These are phyloP conservation scores for Gorsachius magnificus DNA, from an alignment of 2,797 vertebrate genomes.

Conservation along the genomic window DNA sequence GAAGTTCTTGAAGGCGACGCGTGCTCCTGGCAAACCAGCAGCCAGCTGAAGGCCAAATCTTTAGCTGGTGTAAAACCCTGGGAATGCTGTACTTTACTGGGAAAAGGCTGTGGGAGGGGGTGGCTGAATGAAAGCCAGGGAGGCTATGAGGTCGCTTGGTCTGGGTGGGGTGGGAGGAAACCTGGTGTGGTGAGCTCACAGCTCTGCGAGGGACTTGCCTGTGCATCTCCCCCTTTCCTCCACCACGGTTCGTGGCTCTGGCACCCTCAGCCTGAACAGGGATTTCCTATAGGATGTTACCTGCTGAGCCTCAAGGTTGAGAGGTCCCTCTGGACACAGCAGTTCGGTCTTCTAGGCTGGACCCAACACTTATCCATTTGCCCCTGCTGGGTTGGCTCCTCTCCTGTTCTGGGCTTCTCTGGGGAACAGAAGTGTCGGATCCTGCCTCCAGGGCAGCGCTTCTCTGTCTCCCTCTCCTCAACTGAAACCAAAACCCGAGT, in stretches of 20 bases:
- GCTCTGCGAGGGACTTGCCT: neutral
- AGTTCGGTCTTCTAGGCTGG: neutral
- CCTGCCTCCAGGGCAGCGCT: neutral
- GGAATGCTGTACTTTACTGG: neutral
- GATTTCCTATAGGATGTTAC: neutral
- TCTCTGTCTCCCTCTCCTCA: neutral
- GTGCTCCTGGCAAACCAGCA: constrained; percentile 6
- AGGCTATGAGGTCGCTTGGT: neutral
- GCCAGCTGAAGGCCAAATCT: neutral
- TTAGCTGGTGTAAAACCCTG: neutral
- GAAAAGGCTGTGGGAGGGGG: neutral
- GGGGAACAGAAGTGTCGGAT: neutral
- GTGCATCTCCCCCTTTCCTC: neutral
- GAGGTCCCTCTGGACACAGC: neutral
- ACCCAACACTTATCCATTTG: neutral
- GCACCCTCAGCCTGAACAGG: neutral
- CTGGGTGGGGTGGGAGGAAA: neutral
- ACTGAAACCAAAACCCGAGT: constrained; percentile 2
- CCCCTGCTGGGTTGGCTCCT: neutral
- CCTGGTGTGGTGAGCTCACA: accelerated
- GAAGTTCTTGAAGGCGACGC: constrained; percentile 58
- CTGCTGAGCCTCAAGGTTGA: neutral
- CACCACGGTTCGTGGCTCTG: accelerated
- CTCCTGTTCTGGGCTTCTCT: accelerated
- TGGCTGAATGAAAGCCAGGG: neutral